Evolutionary conservation across 64 coral and sea anemone species (phyloP), one percentile per base, ranked within the genome.

Genomic region (Montipora cactus): DNA sequence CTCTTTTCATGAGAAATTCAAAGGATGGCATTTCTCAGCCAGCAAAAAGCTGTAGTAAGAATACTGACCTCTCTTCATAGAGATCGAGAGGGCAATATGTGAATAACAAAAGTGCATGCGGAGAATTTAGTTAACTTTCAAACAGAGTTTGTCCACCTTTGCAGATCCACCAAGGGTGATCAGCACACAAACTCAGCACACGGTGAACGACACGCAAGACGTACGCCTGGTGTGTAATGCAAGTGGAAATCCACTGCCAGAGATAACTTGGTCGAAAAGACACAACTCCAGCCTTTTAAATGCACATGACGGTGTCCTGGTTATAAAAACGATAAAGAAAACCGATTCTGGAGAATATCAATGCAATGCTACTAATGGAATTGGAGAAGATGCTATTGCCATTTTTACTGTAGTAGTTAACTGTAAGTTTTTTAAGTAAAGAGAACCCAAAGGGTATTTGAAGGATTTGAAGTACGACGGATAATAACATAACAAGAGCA

Each of bases 311-410:
- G 70, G 46, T 57, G 50, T 53, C 7, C 22, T 76, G 2, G 75
- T 13, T 21, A n/a, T 88, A 21, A 75, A 45, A 19, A 88, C 74
- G 9, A 45, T 57, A 5, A 88, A 53, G 47, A 88, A 19, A 88
- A 88, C 85, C 12, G 49, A 75, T 52, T 14, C 85, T 74, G 85
- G 85, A 44, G 51, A 53, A 37, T 88, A 88, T 19, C 47, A 74
- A 8, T 88, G 85, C 51, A 75, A 47, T 53, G 85, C 85, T 11
- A 88, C 68, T 58, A 88, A 88, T 57, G 67, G 67, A 28, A 55
- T 88, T 55, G 85, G 85, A 57, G 75, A 13, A 16, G 85, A 52
- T 23, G 85, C 19, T 7, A 5, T 55, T 20, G 50, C 28, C 28
- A 37, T 37, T 37, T 16, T 14, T 5, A 18, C 22, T 48, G 61